Evolutionary conservation across 2,113 vertebrate genomes (phyloP).

Genomic region (Acinonyx jubatus): DNA sequence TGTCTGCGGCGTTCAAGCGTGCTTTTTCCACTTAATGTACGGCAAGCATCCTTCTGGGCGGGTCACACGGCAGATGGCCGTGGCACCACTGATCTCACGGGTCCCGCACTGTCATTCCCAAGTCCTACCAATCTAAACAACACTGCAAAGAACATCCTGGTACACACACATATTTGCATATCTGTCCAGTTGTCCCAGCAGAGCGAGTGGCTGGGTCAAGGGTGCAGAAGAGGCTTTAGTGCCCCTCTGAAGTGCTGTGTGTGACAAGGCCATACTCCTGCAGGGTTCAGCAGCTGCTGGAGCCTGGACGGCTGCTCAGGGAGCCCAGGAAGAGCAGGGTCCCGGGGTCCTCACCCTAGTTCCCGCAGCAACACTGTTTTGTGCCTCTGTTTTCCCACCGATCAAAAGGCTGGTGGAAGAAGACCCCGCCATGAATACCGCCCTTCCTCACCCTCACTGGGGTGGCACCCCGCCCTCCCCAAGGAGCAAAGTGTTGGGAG

Average conservation of each 20-base stretch:
- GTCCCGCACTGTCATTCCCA: not conserved
- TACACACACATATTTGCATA: fast-evolving
- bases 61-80: fast-evolving
- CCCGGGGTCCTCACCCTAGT: not conserved
- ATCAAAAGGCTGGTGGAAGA: not conserved
- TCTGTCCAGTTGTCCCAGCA: fast-evolving
- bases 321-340: not conserved
- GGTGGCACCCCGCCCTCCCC: not conserved
- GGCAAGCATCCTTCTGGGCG: not conserved
- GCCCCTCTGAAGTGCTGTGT: fast-evolving
- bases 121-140: not conserved
- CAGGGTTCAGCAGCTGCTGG: not conserved
- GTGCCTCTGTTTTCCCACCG: not conserved
- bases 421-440: not conserved
- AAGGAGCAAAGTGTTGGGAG: not conserved
- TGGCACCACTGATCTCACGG: fast-evolving
- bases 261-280: not conserved
- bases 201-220: not conserved
- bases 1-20: fast-evolving
- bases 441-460: not conserved
- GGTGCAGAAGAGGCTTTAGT: not conserved
- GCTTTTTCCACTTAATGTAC: fast-evolving
- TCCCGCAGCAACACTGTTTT: not conserved
- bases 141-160: fast-evolving
- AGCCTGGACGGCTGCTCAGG: not conserved